These are phyloP conservation scores for Wasmannia auropunctata DNA, from an alignment of 1,140 invertebrate genomes.

Conservation along the genomic window DNA sequence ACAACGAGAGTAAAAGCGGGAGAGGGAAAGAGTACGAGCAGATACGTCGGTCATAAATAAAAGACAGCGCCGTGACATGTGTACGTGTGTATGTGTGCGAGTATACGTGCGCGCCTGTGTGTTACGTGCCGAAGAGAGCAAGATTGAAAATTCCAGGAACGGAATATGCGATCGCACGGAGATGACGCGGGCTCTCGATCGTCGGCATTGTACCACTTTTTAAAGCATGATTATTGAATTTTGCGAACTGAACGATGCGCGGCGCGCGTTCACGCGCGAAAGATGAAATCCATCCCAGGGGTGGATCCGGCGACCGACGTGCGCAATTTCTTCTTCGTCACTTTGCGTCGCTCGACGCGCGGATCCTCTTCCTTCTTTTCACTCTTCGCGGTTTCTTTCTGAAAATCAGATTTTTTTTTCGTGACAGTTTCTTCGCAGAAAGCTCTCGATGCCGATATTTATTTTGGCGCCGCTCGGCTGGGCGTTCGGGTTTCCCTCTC, in stretches of 20 bases:
- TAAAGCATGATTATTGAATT: constrained; percentile 7
- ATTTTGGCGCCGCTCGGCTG: background rate
- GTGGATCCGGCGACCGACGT: too few relatives aligned
- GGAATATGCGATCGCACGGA: background rate
- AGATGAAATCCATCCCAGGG: background rate
- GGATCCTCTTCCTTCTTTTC: constrained; percentile 12
- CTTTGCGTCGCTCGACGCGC: background rate
- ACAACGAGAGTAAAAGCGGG: constrained; percentile 21
- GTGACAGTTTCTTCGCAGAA: background rate
- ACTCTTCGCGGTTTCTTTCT: constrained; percentile 3
- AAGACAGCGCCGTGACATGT: background rate
- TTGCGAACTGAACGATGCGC: background rate
- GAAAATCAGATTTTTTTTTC: background rate
- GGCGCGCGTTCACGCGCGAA: background rate
- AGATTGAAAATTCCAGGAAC: constrained; percentile 38
- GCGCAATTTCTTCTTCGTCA: background rate
- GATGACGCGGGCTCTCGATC: background rate
- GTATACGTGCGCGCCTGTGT: background rate
- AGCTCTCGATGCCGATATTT: background rate
- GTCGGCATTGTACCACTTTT: constrained; percentile 2
- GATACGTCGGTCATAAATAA: constrained; percentile 27
- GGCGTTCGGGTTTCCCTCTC: constrained; percentile 12
- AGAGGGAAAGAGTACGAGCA: background rate
- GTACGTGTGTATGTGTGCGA: background rate
- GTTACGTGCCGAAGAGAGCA: constrained; percentile 5